Evolutionary conservation across 2,888 invertebrate species (phyloP).

Genomic region (Nephrocerus scutellatus): DNA sequence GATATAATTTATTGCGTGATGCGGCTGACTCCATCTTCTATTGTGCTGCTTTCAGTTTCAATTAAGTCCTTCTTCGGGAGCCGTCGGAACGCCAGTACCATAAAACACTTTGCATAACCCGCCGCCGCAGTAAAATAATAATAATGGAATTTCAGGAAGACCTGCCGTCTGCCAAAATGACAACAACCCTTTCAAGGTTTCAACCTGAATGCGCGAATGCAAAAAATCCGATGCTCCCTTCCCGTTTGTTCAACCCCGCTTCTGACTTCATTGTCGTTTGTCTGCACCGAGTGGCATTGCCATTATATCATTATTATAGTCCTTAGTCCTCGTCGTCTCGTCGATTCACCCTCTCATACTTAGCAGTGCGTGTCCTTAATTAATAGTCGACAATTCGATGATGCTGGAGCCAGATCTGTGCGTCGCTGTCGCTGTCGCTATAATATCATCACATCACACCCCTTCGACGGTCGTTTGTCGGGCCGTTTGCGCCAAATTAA

Average conservation of each 20-base stretch:
- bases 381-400: constrained; percentile 42
- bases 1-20: constrained; percentile 23
- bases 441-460: constrained; percentile 17
- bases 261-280: no score
- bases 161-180: no score
- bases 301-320: no score
- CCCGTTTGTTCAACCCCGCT: no score
- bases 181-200: no score
- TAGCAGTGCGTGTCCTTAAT: constrained; percentile 38
- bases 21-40: constrained; percentile 25
- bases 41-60: constrained; percentile 32
- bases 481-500: constrained; percentile 46
- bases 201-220: no score
- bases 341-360: constrained; percentile 10
- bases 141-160: no score
- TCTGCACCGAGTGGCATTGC: no score
- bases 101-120: constrained; percentile 28
- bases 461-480: constrained; percentile 24
- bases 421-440: constrained; percentile 1
- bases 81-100: constrained; percentile 18
- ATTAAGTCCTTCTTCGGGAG: constrained; percentile 27
- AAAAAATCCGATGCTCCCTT: no score
- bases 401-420: constrained; percentile 19
- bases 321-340: no score
- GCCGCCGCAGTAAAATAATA: no score